A percentile compares a stretch with the other conserved stretches of the same genome.
Evolutionary conservation across 2,797 vertebrate genomes (phyloP).

Genomic region (Microcaecilia unicolor): DNA sequence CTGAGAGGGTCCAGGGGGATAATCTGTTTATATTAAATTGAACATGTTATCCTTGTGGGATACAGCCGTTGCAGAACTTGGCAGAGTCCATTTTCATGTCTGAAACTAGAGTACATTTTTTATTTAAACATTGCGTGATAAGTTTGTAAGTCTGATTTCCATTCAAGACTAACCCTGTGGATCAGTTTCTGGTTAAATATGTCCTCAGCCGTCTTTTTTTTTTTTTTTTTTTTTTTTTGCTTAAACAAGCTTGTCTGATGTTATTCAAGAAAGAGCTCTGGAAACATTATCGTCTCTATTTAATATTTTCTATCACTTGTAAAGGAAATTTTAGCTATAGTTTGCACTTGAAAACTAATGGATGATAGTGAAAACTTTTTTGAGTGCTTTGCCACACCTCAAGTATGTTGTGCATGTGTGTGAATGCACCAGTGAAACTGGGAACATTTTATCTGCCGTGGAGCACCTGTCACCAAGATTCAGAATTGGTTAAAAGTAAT

Average conservation of each 20-base stretch:
- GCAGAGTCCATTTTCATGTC: constrained; percentile 41
- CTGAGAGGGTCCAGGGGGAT: constrained; percentile 37
- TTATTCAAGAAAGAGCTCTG: constrained; percentile 43
- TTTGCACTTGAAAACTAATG: too few relatives aligned
- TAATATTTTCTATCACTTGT: constrained; percentile 41
- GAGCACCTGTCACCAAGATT: too few relatives aligned
- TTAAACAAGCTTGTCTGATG: constrained; percentile 44
- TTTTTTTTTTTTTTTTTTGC: constrained; percentile 33
- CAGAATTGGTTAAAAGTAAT: too few relatives aligned
- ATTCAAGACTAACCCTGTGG: constrained; percentile 43
- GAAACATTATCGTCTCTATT: constrained; percentile 36
- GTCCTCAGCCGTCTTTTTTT: constrained; percentile 43
- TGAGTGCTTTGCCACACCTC: too few relatives aligned
- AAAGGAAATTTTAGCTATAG: constrained; percentile 39
- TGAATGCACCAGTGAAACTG: too few relatives aligned
- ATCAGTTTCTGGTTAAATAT: constrained; percentile 53
- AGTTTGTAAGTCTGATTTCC: constrained; percentile 48
- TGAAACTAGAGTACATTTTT: constrained; percentile 44
- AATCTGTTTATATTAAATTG: constrained; percentile 56
- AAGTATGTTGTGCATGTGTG: too few relatives aligned
- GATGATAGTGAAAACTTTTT: too few relatives aligned
- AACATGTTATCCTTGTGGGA: constrained; percentile 53
- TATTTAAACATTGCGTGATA: constrained; percentile 57
- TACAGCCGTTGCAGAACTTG: constrained; percentile 47
- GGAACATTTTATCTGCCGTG: too few relatives aligned